These are phyloP conservation scores for Oophaga pumilio DNA, from an alignment of 2,113 vertebrate species.

Conservation along the genomic window DNA sequence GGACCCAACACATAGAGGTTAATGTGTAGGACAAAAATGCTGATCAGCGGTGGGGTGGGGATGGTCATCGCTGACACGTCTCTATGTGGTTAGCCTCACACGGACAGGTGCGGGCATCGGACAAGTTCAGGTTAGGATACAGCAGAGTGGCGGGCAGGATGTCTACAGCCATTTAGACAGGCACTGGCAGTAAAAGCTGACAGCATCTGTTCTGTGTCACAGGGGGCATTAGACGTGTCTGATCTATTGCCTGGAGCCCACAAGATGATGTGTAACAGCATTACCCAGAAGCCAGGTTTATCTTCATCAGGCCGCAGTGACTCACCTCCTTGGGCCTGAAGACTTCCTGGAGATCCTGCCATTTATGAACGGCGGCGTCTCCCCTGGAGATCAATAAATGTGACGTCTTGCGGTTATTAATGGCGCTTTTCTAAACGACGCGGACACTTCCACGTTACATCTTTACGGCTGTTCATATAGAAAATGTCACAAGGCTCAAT, in stretches of 20 bases:
- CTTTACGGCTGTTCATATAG: neutral
- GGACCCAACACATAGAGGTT: neutral
- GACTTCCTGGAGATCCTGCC: slow-evolving; percentile 28
- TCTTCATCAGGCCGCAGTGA: slow-evolving; percentile 27
- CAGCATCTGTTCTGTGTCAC: slow-evolving; percentile 45
- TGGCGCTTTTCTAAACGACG: neutral
- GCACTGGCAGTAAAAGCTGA: neutral
- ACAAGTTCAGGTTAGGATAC: neutral
- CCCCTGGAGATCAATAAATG: slow-evolving; percentile 30
- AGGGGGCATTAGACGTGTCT: neutral
- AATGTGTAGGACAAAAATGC: neutral
- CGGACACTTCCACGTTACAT: neutral
- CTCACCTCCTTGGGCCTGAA: slow-evolving; percentile 36
- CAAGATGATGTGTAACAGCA: slow-evolving; percentile 19
- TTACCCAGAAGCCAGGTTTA: slow-evolving; percentile 36
- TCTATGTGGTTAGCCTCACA: neutral
- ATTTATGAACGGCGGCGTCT: neutral
- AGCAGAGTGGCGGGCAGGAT: neutral
- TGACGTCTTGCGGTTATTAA: slow-evolving; percentile 22
- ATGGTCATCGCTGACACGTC: neutral
- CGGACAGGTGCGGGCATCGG: neutral
- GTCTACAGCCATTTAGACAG: neutral
- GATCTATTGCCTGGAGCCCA: neutral
- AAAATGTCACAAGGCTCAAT: neutral
- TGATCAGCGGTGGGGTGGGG: neutral